Base-by-base conservation (phyloP, 2,888 invertebrate genomes). In the Drosophila lutescens region DNA sequence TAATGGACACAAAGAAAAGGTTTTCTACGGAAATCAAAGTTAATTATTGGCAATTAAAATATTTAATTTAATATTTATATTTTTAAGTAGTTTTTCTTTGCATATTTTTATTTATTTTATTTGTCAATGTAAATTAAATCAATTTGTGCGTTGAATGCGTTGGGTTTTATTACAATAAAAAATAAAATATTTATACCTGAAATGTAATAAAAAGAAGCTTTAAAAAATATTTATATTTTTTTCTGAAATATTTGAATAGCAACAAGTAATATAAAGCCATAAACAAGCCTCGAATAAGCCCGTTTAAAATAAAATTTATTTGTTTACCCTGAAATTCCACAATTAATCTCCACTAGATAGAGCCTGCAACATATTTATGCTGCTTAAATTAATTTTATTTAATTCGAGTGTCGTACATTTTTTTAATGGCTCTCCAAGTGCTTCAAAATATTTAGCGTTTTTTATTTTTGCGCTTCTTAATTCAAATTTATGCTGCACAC, bases 401-500 rank as follows among this genome's bases (percentile, higher is more conserved):
- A 61, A 54, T 70, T 55, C 63, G 12, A 20, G 43, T 20, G 40
- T 38, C 50, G 9, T 43, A 47, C 36, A 65, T 34, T 20, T 15
- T 53, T 53, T 49, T 50, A 10, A 32, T 60, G 38, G 41, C 50
- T 26, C 32, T 38, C 30, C 57, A 34, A 20, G 30, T 46, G 46
- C 30, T 23, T 10, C 17, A 23, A 44, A 8, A 23, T 17, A 46
- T 61, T 55, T 20, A 20, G 12, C 20, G 26, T 6, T 26, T 26
- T 20, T 46, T 50, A 63, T 60, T 75, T 75, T 40, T 36, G 23
- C 23, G 38, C n/a, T 40, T n/a, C n/a, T 15, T n/a, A 12, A 23
- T 36, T 78, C 66, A 12, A 59, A 80, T 75, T 78, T 83, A 80
- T 80, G 80, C 76, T 67, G 63, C 82, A 75, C 62, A 68, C 50